Conservation (phyloP, 1,140 invertebrate species). For the Microplitis demolitor region DNA sequence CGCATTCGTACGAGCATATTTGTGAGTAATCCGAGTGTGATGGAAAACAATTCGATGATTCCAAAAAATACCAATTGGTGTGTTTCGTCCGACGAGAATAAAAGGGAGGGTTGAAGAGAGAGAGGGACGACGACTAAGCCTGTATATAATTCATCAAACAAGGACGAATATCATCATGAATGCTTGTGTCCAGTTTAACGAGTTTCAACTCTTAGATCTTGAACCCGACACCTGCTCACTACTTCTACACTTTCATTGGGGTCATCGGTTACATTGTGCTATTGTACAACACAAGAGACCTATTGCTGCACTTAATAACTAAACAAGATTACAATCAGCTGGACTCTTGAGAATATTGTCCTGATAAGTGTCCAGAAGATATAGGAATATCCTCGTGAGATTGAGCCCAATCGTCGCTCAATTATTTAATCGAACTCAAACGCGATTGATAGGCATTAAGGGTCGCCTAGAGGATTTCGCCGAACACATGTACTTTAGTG, state of each 20-base stretch:
- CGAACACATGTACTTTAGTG: constrained; percentile 20
- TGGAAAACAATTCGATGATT: constrained; percentile 47
- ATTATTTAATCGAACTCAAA: constrained; percentile 23
- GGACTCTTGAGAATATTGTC: constrained; percentile 11
- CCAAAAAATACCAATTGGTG: constrained; percentile 42
- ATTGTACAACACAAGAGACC: neutral
- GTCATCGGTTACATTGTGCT: neutral
- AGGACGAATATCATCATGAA: constrained; percentile 28
- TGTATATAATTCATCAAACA: neutral
- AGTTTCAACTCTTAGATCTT: constrained; percentile 45
- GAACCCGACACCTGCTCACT: constrained; percentile 11
- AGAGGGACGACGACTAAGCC: neutral
- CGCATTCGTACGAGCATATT: neutral
- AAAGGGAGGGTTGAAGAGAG: neutral
- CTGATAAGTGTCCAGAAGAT: constrained; percentile 11
- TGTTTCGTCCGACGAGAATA: constrained; percentile 24
- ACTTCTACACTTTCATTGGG: too few species aligned
- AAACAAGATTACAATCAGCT: neutral
- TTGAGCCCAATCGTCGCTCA: constrained; percentile 4
- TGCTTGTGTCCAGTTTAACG: constrained; percentile 38
- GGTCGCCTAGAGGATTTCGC: constrained; percentile 12
- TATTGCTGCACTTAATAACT: neutral
- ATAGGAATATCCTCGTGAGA: neutral
- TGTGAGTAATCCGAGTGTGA: neutral
- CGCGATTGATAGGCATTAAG: constrained; percentile 19